Conservation (phyloP, 1,140 invertebrate genomes). For the Tenebrio molitor region DNA sequence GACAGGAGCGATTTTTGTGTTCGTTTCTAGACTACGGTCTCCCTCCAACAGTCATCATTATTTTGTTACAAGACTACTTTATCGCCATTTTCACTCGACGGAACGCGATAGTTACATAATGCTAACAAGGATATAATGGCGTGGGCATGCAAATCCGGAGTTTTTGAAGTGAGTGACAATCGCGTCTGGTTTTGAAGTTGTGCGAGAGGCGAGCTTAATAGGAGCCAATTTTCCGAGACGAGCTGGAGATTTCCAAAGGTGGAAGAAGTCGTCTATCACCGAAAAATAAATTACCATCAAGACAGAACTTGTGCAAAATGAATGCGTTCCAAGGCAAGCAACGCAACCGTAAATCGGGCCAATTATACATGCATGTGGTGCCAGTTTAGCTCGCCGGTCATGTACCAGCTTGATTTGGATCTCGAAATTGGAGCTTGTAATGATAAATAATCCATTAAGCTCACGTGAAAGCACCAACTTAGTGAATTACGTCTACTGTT, state of each 20-base stretch:
- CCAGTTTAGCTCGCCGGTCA: neutral
- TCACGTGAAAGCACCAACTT: conserved; percentile 4
- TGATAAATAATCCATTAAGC: conserved; percentile 38
- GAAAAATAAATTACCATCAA: conserved; percentile 22
- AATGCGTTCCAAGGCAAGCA: neutral
- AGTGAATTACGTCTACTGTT: neutral
- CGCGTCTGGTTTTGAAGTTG: conserved; percentile 37
- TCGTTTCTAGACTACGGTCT: neutral
- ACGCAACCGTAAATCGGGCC: conserved; percentile 16
- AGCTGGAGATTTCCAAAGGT: conserved; percentile 9
- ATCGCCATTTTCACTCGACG: conserved; percentile 1
- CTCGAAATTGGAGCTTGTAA: conserved; percentile 23
- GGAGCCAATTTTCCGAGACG: conserved; percentile 11
- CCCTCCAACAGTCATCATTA: no score
- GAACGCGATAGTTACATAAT: conserved; percentile 10
- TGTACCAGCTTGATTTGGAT: neutral
- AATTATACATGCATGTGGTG: conserved; percentile 17
- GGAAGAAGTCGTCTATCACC: conserved; percentile 5
- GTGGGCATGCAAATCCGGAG: conserved; percentile 8
- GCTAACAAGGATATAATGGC: conserved; percentile 23
- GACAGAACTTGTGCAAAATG: neutral
- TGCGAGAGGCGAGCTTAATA: conserved; percentile 28
- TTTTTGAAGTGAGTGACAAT: conserved; percentile 19
- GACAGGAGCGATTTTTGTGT: neutral
- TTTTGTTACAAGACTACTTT: neutral